These are phyloP conservation scores for Diadegma fenestrale DNA, from an alignment of 2,888 invertebrate species.

Conservation along the genomic window DNA sequence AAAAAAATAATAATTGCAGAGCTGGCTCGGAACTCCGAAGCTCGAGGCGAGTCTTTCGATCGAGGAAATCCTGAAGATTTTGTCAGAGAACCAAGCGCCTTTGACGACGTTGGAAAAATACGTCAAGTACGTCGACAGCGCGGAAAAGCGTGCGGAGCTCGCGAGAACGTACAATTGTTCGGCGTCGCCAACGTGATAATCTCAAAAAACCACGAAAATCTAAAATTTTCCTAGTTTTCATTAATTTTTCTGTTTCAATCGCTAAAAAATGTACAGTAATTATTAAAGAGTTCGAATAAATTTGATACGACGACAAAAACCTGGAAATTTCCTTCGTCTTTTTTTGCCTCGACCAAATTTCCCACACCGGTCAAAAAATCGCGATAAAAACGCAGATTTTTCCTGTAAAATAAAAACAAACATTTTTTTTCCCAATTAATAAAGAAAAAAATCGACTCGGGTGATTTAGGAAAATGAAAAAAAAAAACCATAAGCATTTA, in stretches of 20 bases:
- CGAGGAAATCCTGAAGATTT: conserved; percentile 84
- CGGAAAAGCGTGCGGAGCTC: conserved; percentile 87
- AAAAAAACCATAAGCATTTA: conserved; percentile 17
- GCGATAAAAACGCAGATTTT: neutral
- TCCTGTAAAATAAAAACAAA: too few relatives aligned
- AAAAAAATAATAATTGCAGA: conserved; percentile 76
- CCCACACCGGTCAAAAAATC: neutral
- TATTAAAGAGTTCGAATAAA: neutral
- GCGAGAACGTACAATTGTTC: conserved; percentile 89
- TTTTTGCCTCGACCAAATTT: too few relatives aligned
- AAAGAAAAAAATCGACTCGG: neutral
- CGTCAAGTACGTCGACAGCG: conserved; percentile 86
- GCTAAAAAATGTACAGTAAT: neutral
- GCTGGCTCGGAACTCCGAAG: conserved; percentile 85
- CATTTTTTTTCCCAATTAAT: neutral
- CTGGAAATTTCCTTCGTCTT: too few relatives aligned
- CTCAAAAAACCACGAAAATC: neutral
- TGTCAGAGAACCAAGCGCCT: conserved; percentile 84
- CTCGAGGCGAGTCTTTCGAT: conserved; percentile 84
- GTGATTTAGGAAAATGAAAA: conserved; percentile 37
- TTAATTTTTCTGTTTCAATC: neutral
- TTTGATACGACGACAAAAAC: neutral
- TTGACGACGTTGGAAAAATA: conserved; percentile 86
- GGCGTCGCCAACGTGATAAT: neutral
- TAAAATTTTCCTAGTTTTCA: neutral